Conservation (phyloP, 2,888 invertebrate genomes). For the Agrochola circellaris region DNA sequence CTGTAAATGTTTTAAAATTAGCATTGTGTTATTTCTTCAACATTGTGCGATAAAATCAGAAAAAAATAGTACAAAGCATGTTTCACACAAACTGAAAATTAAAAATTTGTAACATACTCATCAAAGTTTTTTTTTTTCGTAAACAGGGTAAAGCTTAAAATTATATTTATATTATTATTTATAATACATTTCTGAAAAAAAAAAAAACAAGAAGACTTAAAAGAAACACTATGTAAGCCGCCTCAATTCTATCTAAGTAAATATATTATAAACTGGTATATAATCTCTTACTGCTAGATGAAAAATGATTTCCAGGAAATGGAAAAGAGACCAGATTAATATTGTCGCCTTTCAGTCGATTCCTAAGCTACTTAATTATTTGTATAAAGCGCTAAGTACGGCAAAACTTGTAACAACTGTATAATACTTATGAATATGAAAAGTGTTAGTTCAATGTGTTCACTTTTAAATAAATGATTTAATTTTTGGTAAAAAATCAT, state of each 20-base stretch:
- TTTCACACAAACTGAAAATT: slow-evolving; percentile 26
- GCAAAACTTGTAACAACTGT: slow-evolving; percentile 72
- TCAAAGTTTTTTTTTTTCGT: slow-evolving; percentile 31
- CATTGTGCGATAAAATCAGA: slow-evolving; percentile 61
- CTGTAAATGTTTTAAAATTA: slow-evolving; percentile 66
- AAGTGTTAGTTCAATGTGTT: slow-evolving; percentile 50
- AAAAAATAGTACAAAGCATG: slow-evolving; percentile 16
- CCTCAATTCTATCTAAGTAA: slow-evolving; percentile 58
- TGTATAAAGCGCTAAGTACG: slow-evolving; percentile 81
- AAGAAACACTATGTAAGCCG: slow-evolving; percentile 38
- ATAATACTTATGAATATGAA: slow-evolving; percentile 56
- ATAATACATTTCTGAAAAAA: slow-evolving; percentile 53
- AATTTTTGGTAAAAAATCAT: slow-evolving; percentile 52
- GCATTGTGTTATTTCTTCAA: slow-evolving; percentile 35
- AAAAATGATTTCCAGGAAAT: slow-evolving; percentile 77
- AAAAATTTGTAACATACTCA: slow-evolving; percentile 35
- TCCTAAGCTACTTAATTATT: slow-evolving; percentile 78
- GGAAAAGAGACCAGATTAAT: slow-evolving; percentile 85
- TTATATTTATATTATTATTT: slow-evolving; percentile 41
- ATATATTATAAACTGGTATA: slow-evolving; percentile 69
- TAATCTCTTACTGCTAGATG: slow-evolving; percentile 72
- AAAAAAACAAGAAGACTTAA: slow-evolving; percentile 42
- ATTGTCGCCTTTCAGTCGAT: slow-evolving; percentile 89
- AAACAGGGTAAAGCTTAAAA: slow-evolving; percentile 36
- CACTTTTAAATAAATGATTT: slow-evolving; percentile 48